Evolutionary conservation across 2,888 invertebrate species (phyloP).

Genomic region (Coelogynopora nodosa): DNA sequence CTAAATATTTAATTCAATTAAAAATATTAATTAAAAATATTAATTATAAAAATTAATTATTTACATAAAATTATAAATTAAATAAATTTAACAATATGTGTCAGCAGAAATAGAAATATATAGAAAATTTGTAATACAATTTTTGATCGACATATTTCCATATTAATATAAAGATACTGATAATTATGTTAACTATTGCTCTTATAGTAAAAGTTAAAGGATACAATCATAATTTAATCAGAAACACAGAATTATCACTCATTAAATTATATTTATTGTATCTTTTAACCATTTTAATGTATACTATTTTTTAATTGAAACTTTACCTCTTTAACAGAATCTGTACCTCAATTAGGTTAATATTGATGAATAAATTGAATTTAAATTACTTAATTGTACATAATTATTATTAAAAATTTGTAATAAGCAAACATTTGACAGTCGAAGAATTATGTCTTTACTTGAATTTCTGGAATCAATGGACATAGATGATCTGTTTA

Average conservation of each 20-base stretch:
- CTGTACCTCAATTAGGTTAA: not conserved
- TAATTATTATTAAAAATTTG: not conserved
- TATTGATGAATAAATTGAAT: not conserved
- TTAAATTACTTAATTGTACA: not conserved
- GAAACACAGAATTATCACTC: not conserved
- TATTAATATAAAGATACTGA: too few relatives aligned
- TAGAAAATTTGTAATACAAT: too few relatives aligned
- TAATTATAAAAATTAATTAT: too few relatives aligned
- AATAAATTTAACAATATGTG: too few relatives aligned
- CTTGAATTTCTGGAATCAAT: not conserved
- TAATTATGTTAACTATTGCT: too few relatives aligned
- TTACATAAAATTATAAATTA: too few relatives aligned
- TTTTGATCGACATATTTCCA: too few relatives aligned
- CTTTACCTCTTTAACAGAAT: not conserved
- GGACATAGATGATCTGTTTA: not conserved
- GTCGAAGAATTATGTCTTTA: not conserved
- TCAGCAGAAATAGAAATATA: too few relatives aligned
- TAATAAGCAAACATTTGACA: not conserved
- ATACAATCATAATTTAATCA: not conserved
- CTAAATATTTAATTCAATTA: too few relatives aligned
- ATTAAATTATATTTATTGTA: not conserved
- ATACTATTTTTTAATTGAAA: not conserved
- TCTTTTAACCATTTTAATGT: not conserved
- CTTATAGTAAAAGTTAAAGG: not conserved
- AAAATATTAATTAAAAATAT: too few relatives aligned